Evolutionary conservation across 2,888 invertebrate genomes (phyloP).

Genomic region (Hemithea aestivaria): DNA sequence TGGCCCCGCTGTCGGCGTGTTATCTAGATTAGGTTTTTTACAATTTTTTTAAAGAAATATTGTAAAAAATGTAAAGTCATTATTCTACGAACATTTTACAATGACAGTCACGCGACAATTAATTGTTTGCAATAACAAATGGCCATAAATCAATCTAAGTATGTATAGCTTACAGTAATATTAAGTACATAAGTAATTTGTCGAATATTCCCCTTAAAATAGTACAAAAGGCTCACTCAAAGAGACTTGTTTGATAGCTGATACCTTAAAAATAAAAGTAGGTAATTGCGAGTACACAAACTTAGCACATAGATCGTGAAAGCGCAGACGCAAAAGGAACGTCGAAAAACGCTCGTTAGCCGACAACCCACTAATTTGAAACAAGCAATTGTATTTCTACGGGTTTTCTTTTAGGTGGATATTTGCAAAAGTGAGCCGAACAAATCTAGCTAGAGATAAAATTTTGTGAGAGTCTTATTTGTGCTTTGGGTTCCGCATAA

Average conservation of each 20-base stretch:
- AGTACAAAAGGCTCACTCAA: too few species aligned
- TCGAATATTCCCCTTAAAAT: too few species aligned
- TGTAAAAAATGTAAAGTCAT: too few species aligned
- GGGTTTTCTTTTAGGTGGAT: conserved; percentile 19
- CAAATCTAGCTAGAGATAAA: conserved; percentile 23
- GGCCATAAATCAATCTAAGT: too few species aligned
- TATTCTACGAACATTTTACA: too few species aligned
- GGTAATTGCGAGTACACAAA: conserved; percentile 11
- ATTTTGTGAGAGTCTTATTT: not conserved
- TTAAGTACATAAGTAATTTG: too few species aligned
- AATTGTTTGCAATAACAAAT: too few species aligned
- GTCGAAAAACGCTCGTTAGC: conserved; percentile 42
- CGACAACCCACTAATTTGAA: conserved; percentile 41
- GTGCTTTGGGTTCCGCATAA: not conserved
- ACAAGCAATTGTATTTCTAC: conserved; percentile 30
- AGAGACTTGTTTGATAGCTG: not conserved
- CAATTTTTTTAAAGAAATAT: too few species aligned
- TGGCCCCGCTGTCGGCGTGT: too few species aligned
- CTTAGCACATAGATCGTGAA: conserved; percentile 16
- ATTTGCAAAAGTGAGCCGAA: conserved; percentile 24
- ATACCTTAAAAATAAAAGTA: conserved; percentile 4
- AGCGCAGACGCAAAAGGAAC: conserved; percentile 24
- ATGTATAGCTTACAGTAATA: too few species aligned
- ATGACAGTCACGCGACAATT: too few species aligned
- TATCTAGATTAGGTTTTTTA: too few species aligned